Percentiles rank a stretch among this genome's conserved stretches.
These are phyloP conservation scores for Paramuricea clavata DNA, from an alignment of 92 coral and sea anemone genomes.

Conservation along the genomic window DNA sequence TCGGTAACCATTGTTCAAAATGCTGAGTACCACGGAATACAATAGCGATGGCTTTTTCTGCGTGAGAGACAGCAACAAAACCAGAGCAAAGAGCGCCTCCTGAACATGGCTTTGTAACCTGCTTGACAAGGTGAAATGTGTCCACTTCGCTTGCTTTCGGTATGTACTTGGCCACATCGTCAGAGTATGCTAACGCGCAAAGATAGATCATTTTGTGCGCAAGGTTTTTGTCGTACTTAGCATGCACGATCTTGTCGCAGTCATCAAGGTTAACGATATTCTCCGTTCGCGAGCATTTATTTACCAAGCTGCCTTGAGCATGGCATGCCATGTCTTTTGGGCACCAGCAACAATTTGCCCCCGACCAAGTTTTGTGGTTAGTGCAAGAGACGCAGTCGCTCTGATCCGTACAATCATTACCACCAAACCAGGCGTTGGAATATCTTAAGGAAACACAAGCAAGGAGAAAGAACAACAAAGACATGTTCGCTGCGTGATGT, in stretches of 20 bases:
- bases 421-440: background rate
- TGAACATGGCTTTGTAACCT: slow-evolving; percentile 57
- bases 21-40: slow-evolving; percentile 70
- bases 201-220: slow-evolving; percentile 68
- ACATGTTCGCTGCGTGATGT: background rate
- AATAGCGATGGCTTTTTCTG: slow-evolving; percentile 59
- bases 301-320: slow-evolving; percentile 13
- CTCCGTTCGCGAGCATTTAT: slow-evolving; percentile 39
- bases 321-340: slow-evolving; percentile 10
- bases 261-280: background rate
- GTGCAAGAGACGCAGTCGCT: slow-evolving; percentile 32
- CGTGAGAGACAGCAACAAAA: slow-evolving; percentile 72
- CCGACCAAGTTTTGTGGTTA: slow-evolving; percentile 17
- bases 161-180: slow-evolving; percentile 60
- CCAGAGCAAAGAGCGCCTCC: slow-evolving; percentile 62
- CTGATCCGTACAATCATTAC: background rate
- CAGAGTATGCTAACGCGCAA: slow-evolving; percentile 72
- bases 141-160: slow-evolving; percentile 50
- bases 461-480: background rate
- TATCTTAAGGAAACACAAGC: background rate
- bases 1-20: slow-evolving; percentile 29
- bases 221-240: slow-evolving; percentile 52
- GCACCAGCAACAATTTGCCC: slow-evolving; percentile 31
- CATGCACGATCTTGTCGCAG: slow-evolving; percentile 32
- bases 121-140: slow-evolving; percentile 47